phyloP scores from a whole-genome alignment of 2,113 vertebrate genomes.

The Callaeas wilsoni region DNA sequence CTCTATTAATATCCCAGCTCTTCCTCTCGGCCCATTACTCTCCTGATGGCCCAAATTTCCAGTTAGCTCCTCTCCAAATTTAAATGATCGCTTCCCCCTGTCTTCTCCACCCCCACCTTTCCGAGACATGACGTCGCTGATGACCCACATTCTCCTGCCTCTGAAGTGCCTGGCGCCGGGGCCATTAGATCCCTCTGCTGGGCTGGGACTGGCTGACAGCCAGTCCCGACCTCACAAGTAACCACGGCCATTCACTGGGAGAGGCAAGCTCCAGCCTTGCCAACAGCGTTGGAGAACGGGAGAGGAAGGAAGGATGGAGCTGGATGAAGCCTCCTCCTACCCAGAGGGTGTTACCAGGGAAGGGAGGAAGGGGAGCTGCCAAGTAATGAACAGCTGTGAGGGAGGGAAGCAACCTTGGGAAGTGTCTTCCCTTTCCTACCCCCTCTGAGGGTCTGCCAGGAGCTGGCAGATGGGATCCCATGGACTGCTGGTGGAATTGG shows the following conservation, averaged over 20 bases:
- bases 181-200: slow-evolving; percentile 61
- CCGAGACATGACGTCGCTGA: slow-evolving; percentile 47
- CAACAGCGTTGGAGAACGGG: background rate
- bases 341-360: background rate
- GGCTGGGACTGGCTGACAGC: slow-evolving; percentile 69
- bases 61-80: slow-evolving; percentile 62
- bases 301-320: background rate
- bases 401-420: background rate
- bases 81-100: slow-evolving; percentile 21
- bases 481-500: background rate
- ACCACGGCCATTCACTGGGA: slow-evolving; percentile 24
- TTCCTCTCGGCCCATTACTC: slow-evolving; percentile 43
- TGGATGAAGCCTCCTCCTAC: background rate
- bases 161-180: slow-evolving; percentile 51
- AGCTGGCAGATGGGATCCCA: background rate
- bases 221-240: slow-evolving; percentile 59
- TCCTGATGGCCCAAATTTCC: slow-evolving; percentile 57
- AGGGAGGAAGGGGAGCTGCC: background rate
- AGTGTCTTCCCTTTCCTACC: background rate
- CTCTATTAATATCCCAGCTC: slow-evolving; percentile 53
- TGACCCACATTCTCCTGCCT: slow-evolving; percentile 57
- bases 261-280: background rate
- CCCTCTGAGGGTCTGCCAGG: background rate
- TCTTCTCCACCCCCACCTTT: background rate
- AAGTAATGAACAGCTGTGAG: background rate